Base-by-base conservation (phyloP, 2,797 vertebrate genomes). In the Danio tinwini region DNA sequence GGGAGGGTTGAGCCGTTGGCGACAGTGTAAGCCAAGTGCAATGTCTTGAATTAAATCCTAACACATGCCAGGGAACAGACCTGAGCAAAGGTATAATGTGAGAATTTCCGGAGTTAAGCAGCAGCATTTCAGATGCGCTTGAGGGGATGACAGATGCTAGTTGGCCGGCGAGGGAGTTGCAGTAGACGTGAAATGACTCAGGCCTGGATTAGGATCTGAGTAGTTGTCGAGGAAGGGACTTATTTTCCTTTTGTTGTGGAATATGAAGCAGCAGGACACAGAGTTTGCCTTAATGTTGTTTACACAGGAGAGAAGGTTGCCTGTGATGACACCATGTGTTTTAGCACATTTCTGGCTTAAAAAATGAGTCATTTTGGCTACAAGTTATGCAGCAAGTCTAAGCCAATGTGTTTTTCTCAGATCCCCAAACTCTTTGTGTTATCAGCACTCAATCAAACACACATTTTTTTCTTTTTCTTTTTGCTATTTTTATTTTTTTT, bases 141-240 rank as follows among this genome's bases (percentile, higher is more conserved):
- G 75, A 58, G 52, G 63, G 62, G 42, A 59, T 56, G 42, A 29
- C 75, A 77, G 75, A 50, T 77, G 75, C 53, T 63, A 37, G 71
- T 73, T 74, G 56, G 56, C 13, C 7, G 55, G 9, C 42, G 7
- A 37, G 73, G 37, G 73, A 75, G 58, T 39, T 49, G 40, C 53
- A 40, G 40, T 58, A 39, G 21, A 68, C 0, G 5, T 69, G 29
- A 39, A 68, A 58, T 68, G 75, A 59, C 53, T 55, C 52, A 7
- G 53, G 52, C n/a, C 42, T 77, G 75, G 53, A 76, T 67, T 37
- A 59, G 52, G 9, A 68, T 68, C 64, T 59, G 42, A 44, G 45
- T 9, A 45, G 50, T 53, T 45, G 40, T 65, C 3, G 49, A 65
- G 19, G 4, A 44, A 55, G 19, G 17, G 9, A 16, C 42, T 49